Base-by-base conservation (phyloP, 2,888 invertebrate species). In the Zygaena filipendulae region DNA sequence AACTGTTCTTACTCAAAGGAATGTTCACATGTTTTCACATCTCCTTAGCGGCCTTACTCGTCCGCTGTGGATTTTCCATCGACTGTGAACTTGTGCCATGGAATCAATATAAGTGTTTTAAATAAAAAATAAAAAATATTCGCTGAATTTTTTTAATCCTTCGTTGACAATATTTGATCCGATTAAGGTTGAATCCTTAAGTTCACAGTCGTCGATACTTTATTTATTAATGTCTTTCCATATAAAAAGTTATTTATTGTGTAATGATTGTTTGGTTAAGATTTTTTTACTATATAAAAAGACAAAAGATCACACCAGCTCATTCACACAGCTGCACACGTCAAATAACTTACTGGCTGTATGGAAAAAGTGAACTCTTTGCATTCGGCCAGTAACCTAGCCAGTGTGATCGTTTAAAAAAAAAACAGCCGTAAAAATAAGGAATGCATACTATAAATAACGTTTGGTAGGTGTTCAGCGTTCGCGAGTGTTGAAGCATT, bases 401-500 rank as follows among this genome's bases (percentile, higher is more conserved):
- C 23, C 27, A 23, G 21, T 27, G 32, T 32, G 32, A 32, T 26
- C 32, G 36, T 32, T 43, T 46, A 52, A 47, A 45, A 52, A 46
- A 43, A 50, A 36, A 47, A n/a, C n/a, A n/a, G n/a, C n/a, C n/a
- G n/a, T n/a, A n/a, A n/a, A n/a, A 44, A 39, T 41, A 52, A 43
- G 60, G 71, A 71, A 70, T 74, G 74, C 75, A 55, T 64, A n/a
- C n/a, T 75, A 75, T 75, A 75, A 67, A 75, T 77, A 77, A 75
- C 64, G 54, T 70, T 63, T 66, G 72, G 70, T 70, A 69, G 71
- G 68, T 52, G 43, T 52, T 59, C 66, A 52, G 56, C 69, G 62
- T 62, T 50, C 53, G 56, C 52, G 51, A 36, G 64, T 70, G 67
- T 62, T 68, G 63, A 51, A 48, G 49, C 47, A 44, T 43, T 48